Evolutionary conservation across 2,797 vertebrate genomes (phyloP).

Genomic region (Tokudaia tokunoshimensis): DNA sequence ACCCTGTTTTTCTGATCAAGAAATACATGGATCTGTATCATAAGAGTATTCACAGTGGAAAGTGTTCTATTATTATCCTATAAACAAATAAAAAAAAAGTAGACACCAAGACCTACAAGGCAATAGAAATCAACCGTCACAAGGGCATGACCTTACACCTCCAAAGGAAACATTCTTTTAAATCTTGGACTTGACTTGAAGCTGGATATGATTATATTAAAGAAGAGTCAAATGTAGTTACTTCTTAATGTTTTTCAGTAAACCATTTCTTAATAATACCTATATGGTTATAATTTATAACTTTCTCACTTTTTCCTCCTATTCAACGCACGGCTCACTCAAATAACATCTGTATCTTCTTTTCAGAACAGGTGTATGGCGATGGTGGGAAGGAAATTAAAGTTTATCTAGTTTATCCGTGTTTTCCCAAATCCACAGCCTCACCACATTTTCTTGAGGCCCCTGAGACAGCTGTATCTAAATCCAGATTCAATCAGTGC

Average conservation of each 20-base stretch:
- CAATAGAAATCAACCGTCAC: neutral
- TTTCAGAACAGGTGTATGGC: neutral
- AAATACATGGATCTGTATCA: neutral
- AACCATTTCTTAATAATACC: slow-evolving; percentile 24
- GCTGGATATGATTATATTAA: neutral
- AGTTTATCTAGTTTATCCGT: slow-evolving; percentile 58
- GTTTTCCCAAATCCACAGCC: slow-evolving; percentile 27
- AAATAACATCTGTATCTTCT: neutral
- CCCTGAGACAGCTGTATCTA: slow-evolving; percentile 48
- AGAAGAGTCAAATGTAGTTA: neutral
- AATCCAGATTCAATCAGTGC: slow-evolving; percentile 40
- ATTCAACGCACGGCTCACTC: neutral
- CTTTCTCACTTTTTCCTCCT: neutral
- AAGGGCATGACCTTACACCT: neutral
- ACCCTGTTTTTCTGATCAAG: neutral
- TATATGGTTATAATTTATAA: neutral
- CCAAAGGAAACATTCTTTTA: slow-evolving; percentile 27
- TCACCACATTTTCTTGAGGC: slow-evolving; percentile 55
- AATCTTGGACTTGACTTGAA: neutral
- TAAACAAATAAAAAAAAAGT: neutral
- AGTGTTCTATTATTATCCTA: neutral
- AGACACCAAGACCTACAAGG: neutral
- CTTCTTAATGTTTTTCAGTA: slow-evolving; percentile 30
- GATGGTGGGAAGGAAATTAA: neutral
- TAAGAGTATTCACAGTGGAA: neutral